Conservation (phyloP, 2,113 vertebrate genomes). For the Mionectes macconnelli region DNA sequence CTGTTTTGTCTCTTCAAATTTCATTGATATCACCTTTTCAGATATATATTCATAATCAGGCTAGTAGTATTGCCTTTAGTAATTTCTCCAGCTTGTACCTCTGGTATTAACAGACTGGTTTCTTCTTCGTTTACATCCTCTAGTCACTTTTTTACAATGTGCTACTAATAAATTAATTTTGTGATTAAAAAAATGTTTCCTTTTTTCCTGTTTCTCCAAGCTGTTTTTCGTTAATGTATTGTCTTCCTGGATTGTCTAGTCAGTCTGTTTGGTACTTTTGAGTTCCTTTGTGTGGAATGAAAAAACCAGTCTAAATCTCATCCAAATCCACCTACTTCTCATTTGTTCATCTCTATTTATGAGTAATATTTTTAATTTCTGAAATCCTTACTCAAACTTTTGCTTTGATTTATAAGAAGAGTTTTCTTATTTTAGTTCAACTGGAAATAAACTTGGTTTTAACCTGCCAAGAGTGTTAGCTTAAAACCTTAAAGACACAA, state of each 20-base stretch:
- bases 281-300: neutral
- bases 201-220: neutral
- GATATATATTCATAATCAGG: neutral
- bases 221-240: neutral
- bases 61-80: neutral
- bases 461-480: neutral
- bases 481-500: neutral
- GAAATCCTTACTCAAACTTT: neutral
- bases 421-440: neutral
- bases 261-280: neutral
- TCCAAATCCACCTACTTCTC: neutral
- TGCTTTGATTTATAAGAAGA: neutral
- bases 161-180: neutral
- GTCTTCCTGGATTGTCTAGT: neutral
- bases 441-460: neutral
- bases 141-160: neutral
- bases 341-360: neutral
- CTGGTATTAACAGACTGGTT: neutral
- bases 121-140: neutral
- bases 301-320: neutral
- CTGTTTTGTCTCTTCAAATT: neutral
- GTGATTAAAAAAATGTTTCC: neutral
- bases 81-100: neutral
- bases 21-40: neutral
- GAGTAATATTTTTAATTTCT: neutral